These are phyloP conservation scores for Bombycilla garrulus DNA, from an alignment of 2,113 vertebrate species.

Conservation along the genomic window DNA sequence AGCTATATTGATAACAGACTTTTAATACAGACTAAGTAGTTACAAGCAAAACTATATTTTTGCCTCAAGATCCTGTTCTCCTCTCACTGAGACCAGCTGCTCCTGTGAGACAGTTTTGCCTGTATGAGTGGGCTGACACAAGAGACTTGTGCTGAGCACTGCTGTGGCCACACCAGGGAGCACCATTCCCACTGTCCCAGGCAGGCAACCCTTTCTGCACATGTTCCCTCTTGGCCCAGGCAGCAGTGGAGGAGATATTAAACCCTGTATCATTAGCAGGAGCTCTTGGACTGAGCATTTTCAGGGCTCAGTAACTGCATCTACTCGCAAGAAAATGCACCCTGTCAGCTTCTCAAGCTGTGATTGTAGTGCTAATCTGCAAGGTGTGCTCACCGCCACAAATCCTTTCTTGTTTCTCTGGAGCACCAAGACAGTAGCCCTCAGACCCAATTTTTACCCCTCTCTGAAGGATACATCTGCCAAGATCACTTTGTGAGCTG, in stretches of 20 bases:
- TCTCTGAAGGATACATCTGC: not conserved
- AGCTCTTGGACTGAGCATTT: not conserved
- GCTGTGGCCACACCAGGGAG: not conserved
- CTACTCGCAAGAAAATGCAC: not conserved
- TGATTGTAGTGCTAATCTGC: not conserved
- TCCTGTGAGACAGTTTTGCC: not conserved
- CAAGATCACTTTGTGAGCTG: not conserved
- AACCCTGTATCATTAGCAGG: not conserved
- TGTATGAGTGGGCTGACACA: not conserved
- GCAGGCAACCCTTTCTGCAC: not conserved
- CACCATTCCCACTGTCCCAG: not conserved
- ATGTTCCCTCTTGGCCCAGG: accelerated
- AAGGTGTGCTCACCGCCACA: not conserved
- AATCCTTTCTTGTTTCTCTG: not conserved
- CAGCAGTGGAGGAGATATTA: not conserved
- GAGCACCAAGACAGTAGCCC: not conserved
- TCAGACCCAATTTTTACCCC: not conserved
- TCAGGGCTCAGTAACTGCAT: not conserved
- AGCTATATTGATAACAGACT: not conserved
- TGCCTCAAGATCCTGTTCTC: not conserved
- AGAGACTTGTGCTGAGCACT: not conserved
- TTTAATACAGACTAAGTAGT: not conserved
- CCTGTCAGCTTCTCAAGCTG: not conserved
- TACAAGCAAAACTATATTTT: not conserved
- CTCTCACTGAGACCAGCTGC: not conserved